phyloP scores from a whole-genome alignment of 2,888 invertebrate species.

The Drosophila melanosoma region DNA sequence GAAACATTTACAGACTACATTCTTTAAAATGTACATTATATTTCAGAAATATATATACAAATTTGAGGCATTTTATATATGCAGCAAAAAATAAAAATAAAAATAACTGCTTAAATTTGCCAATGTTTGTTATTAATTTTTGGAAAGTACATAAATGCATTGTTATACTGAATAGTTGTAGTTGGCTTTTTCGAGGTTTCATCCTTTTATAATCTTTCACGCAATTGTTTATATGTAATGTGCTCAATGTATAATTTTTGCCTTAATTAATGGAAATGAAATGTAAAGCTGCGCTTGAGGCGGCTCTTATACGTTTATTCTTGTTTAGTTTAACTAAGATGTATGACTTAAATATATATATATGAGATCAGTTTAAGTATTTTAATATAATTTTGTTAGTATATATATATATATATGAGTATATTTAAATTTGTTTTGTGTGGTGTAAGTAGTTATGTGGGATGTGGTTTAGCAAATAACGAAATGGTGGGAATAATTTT shows the following conservation, averaged over 20 bases:
- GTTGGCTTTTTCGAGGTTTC: not conserved
- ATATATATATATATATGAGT: slow-evolving; percentile 11
- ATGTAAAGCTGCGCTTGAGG: not conserved
- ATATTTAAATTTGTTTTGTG: slow-evolving; percentile 31
- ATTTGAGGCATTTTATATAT: not conserved
- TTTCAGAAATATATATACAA: not conserved
- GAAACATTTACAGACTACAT: not conserved
- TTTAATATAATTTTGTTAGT: slow-evolving; percentile 29
- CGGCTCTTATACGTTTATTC: slow-evolving; percentile 6
- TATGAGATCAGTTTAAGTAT: slow-evolving; percentile 27
- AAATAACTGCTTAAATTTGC: not conserved
- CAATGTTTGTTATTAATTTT: not conserved
- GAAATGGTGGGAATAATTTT: slow-evolving; percentile 35
- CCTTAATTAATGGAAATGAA: not conserved
- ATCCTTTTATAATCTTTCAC: not conserved
- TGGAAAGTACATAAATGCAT: slow-evolving; percentile 3
- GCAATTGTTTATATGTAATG: not conserved
- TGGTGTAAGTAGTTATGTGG: slow-evolving; percentile 31
- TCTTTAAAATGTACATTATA: not conserved
- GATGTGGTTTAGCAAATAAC: slow-evolving; percentile 44
- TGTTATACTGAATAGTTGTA: not conserved
- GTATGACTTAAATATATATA: slow-evolving; percentile 41
- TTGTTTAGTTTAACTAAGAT: slow-evolving; percentile 42
- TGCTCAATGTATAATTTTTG: slow-evolving; percentile 1
- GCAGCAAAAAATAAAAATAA: no score